Evolutionary conservation across 1,140 invertebrate genomes (phyloP).

Genomic region (Achatina immaculata): DNA sequence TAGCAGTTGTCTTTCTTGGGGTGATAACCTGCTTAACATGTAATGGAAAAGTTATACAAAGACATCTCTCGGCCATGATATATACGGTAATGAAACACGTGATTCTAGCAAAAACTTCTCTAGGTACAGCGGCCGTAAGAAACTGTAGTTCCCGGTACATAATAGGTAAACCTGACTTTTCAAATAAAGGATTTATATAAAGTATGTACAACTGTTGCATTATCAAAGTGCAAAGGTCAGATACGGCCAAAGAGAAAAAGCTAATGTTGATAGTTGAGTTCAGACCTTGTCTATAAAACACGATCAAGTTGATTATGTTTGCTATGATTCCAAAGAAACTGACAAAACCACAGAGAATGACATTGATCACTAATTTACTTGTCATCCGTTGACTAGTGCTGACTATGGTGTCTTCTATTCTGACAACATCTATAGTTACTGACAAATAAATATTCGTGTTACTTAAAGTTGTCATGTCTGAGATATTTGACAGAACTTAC

Average conservation of each 20-base stretch:
- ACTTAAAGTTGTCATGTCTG: too few species aligned
- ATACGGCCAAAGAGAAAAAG: slow-evolving; percentile 2
- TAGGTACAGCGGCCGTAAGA: not conserved
- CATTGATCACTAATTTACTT: too few species aligned
- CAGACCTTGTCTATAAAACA: slow-evolving; percentile 6
- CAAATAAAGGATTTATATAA: not conserved
- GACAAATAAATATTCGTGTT: too few species aligned
- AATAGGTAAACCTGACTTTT: not conserved
- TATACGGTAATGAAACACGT: not conserved
- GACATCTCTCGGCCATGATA: slow-evolving; percentile 12
- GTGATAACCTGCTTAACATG: too few species aligned
- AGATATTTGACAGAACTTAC: too few species aligned
- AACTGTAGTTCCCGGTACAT: not conserved
- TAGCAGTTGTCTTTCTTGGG: not conserved
- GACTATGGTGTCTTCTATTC: too few species aligned
- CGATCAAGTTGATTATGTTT: not conserved
- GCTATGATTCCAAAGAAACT: not conserved
- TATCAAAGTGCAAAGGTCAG: not conserved
- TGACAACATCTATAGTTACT: too few species aligned
- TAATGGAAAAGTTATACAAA: too few species aligned
- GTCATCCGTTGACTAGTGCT: too few species aligned
- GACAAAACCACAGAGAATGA: not conserved
- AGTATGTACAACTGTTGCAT: not conserved
- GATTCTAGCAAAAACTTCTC: not conserved
- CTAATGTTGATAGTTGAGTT: not conserved